Evolutionary conservation across 37 sponge, comb jelly and placozoan species (phyloP), one percentile per base, ranked within the genome.

Genomic region (Aphrocallistes beatrix): DNA sequence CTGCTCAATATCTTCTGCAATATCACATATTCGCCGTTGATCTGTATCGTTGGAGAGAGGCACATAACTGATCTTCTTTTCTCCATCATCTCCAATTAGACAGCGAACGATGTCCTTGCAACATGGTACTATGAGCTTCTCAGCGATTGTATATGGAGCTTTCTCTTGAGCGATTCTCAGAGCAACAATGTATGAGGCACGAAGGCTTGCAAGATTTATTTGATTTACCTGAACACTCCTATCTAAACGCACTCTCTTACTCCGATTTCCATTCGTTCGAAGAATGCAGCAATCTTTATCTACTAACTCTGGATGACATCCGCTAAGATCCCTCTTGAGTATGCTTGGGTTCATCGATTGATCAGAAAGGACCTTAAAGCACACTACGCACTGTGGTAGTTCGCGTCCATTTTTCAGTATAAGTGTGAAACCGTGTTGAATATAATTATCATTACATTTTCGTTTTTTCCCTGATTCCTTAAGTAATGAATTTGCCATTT

Each of bases 91-190:
- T 60, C 75, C 75, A 28, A 60, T 60, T 60, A 60, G 75, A 60
- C 75, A 60, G 34, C 75, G 75, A 60, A 60, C 75, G 34, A 60
- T 60, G 75, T 60, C 75, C 75, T 60, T 60, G 75, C 75, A 60
- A 60, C 75, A 60, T 60, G 75, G 75, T 60, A 60, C 28, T 60
- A 60, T 60, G 75, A 60, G 75, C 75, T 60, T 60, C 75, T 60
- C 75, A 60, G 75, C 75, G 75, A 60, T 60, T 60, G 75, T 60
- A 60, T 60, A 30, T 60, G 75, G 75, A 60, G 75, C 75, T 60
- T 60, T 60, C 75, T 60, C 75, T 60, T 60, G 75, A 60, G 75
- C 75, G 75, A 60, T 60, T 60, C 75, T 60, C 75, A 60, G 75
- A 60, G 75, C 75, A 60, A 60, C 75, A 19, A 60, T 60, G 75